Evolutionary conservation across 2,113 vertebrate species (phyloP).

Genomic region (Pitta sordida): DNA sequence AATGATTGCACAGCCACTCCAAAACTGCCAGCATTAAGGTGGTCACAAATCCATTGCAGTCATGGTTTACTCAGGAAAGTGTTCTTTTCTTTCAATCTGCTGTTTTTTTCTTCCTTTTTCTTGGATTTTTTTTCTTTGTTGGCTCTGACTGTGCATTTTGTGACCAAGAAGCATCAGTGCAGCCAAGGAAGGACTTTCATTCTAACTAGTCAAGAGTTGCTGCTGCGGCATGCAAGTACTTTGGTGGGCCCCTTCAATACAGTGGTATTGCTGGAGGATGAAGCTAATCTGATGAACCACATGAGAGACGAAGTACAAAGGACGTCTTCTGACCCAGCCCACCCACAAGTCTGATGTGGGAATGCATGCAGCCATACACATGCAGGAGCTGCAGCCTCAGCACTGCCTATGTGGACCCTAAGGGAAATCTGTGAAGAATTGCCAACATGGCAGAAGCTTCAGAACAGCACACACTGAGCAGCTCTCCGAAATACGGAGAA

Average conservation of each 20-base stretch:
- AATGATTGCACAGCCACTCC: not conserved
- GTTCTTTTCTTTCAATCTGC: not conserved
- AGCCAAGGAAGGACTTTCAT: not conserved
- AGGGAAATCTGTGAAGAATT: not conserved
- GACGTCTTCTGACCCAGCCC: not conserved
- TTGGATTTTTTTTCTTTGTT: not conserved
- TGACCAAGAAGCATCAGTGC: not conserved
- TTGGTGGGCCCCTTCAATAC: not conserved
- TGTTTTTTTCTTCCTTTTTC: not conserved
- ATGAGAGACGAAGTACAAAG: not conserved
- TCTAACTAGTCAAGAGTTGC: not conserved
- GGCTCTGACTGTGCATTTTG: not conserved
- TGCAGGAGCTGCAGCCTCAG: fast-evolving
- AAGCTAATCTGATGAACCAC: not conserved
- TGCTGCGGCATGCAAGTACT: not conserved
- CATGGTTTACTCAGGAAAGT: not conserved
- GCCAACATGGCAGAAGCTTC: not conserved
- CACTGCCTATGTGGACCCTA: fast-evolving
- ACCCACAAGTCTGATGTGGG: not conserved
- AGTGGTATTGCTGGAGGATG: not conserved
- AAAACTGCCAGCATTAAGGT: not conserved
- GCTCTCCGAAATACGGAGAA: not conserved
- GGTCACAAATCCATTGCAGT: not conserved
- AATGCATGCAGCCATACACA: fast-evolving
- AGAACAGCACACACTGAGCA: not conserved